Conservation (phyloP, 2,113 vertebrate genomes). For the Sarotherodon lohbergeri region DNA sequence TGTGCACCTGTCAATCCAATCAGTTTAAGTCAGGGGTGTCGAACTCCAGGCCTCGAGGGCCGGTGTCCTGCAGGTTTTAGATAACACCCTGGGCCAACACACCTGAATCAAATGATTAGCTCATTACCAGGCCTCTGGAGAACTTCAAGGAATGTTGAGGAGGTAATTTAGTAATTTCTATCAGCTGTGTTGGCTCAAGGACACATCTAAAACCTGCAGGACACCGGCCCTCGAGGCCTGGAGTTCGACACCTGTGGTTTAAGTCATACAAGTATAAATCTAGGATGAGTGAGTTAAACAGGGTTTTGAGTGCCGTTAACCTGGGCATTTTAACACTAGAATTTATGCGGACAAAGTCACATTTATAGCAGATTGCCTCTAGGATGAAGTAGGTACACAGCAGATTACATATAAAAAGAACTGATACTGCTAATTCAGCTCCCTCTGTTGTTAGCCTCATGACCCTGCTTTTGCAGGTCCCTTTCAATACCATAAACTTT, state of each 20-base stretch:
- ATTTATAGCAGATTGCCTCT: background rate
- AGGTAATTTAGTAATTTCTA: too few relatives aligned
- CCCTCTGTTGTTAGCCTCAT: background rate
- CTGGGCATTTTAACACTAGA: background rate
- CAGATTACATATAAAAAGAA: background rate
- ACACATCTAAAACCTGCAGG: too few relatives aligned
- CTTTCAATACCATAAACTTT: background rate
- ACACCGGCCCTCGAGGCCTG: too few relatives aligned
- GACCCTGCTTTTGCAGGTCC: background rate
- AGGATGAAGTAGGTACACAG: background rate
- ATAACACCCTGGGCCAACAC: too few relatives aligned
- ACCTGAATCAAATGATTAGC: too few relatives aligned
- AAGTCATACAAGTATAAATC: background rate
- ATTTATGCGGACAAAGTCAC: background rate
- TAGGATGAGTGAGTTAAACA: background rate
- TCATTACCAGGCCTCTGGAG: too few relatives aligned
- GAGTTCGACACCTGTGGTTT: background rate
- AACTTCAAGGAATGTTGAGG: too few relatives aligned
- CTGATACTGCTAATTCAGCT: background rate
- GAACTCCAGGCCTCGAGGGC: too few relatives aligned
- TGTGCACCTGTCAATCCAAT: background rate
- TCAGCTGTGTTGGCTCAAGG: too few relatives aligned
- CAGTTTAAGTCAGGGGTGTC: background rate
- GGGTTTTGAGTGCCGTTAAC: background rate
- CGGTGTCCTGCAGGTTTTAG: too few relatives aligned